These are phyloP conservation scores for Onthophagus sagittarius DNA, from an alignment of 2,888 invertebrate genomes.

Conservation along the genomic window DNA sequence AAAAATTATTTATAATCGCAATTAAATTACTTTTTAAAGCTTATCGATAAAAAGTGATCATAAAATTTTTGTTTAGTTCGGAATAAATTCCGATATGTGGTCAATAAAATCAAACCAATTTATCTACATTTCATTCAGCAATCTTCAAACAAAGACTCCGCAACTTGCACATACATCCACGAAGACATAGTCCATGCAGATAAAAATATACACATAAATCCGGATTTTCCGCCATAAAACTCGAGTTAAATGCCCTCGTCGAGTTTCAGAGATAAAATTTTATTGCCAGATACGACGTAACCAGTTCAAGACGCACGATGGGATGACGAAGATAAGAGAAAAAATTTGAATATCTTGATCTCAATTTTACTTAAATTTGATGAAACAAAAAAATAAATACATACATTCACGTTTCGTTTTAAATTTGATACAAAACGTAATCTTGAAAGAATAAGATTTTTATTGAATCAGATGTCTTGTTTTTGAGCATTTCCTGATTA, in stretches of 20 bases:
- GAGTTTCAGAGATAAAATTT: constrained; percentile 7
- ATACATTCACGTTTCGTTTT: neutral
- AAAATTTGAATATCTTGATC: constrained; percentile 10
- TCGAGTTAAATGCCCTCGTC: constrained; percentile 7
- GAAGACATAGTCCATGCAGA: neutral
- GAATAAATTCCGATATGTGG: no score
- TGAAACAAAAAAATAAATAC: neutral
- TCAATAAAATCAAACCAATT: neutral
- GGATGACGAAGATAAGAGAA: neutral
- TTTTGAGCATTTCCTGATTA: constrained; percentile 21
- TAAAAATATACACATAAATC: constrained; percentile 3
- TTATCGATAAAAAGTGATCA: no score
- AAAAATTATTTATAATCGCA: no score
- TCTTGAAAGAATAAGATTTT: constrained; percentile 30
- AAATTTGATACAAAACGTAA: constrained; percentile 25
- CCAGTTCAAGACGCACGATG: neutral
- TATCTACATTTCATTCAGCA: neutral
- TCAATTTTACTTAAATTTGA: neutral
- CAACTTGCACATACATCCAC: neutral
- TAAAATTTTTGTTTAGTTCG: no score
- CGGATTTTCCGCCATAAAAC: constrained; percentile 3
- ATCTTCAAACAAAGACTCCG: neutral
- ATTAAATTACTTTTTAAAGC: no score
- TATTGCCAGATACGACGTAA: constrained; percentile 10
- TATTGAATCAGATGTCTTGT: constrained; percentile 27